Percentiles rank a stretch among this genome's conserved stretches.
Conservation (phyloP, 2,888 invertebrate species). For the Chesias legatella region DNA sequence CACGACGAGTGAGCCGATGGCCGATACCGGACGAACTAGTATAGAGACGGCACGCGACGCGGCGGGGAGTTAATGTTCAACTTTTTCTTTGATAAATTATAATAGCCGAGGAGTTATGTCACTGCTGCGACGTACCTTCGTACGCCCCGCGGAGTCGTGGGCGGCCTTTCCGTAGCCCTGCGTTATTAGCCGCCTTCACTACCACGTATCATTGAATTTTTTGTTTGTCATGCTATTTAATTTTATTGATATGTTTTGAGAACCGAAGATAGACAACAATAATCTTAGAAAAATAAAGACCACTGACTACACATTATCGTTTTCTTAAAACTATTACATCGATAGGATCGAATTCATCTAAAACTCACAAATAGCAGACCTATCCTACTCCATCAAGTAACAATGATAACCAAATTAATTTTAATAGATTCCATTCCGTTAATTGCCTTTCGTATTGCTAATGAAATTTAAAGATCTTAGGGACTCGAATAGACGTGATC, state of each 20-base stretch:
- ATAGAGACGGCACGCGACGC: conserved; percentile 66
- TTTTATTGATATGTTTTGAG: conserved; percentile 44
- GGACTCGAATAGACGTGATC: conserved; percentile 36
- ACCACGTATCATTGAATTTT: conserved; percentile 63
- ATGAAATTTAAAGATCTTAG: conserved; percentile 39
- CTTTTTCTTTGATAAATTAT: conserved; percentile 69
- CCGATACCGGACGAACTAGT: conserved; percentile 54
- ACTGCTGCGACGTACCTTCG: conserved; percentile 35
- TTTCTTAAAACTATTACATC: no score
- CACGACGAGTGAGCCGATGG: conserved; percentile 52
- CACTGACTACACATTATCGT: no score
- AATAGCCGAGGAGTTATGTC: conserved; percentile 69
- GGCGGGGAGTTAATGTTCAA: conserved; percentile 58
- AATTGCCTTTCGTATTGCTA: conserved; percentile 31
- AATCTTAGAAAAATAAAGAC: not conserved
- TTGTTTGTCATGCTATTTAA: conserved; percentile 67
- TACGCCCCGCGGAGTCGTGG: conserved; percentile 49
- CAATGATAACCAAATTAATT: conserved; percentile 16
- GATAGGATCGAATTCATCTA: not conserved
- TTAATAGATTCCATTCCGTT: conserved; percentile 24
- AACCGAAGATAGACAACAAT: not conserved
- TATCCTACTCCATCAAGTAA: conserved; percentile 5
- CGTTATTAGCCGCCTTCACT: conserved; percentile 53
- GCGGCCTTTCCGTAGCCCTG: conserved; percentile 38
- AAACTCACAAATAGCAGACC: not conserved